Conservation (phyloP, 2,797 vertebrate genomes). For the Yasuhikotakia modesta region DNA sequence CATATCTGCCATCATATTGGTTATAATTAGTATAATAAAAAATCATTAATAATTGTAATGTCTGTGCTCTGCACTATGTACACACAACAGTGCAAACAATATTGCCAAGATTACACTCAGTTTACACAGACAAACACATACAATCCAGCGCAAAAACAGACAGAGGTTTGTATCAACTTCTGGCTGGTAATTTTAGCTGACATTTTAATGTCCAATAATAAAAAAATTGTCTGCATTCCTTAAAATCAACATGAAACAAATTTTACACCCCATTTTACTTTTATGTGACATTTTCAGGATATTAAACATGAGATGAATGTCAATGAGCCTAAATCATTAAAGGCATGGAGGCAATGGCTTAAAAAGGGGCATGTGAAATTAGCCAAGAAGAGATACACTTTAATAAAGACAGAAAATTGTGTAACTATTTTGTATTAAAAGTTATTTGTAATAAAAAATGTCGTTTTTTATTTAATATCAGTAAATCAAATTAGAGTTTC, state of each 20-base stretch:
- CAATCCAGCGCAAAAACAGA: constrained; percentile 3
- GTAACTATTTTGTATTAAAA: no score
- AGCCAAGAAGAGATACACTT: no score
- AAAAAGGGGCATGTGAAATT: no score
- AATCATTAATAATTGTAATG: not conserved
- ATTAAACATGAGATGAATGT: no score
- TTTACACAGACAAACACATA: constrained; percentile 24
- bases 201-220: not conserved
- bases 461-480: no score
- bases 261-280: not conserved
- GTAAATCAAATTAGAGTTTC: no score
- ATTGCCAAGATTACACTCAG: constrained; percentile 38
- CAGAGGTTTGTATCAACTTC: not conserved
- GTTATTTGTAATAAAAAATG: no score
- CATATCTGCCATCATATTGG: no score
- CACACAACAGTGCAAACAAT: constrained; percentile 43
- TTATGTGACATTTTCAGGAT: no score
- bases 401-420: no score
- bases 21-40: no score
- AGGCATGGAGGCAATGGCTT: not conserved
- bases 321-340: no score
- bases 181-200: not conserved
- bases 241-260: not conserved
- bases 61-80: not conserved
- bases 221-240: not conserved